Conservation (phyloP, 1,140 invertebrate genomes). For the Aphelenchoides avenae region DNA sequence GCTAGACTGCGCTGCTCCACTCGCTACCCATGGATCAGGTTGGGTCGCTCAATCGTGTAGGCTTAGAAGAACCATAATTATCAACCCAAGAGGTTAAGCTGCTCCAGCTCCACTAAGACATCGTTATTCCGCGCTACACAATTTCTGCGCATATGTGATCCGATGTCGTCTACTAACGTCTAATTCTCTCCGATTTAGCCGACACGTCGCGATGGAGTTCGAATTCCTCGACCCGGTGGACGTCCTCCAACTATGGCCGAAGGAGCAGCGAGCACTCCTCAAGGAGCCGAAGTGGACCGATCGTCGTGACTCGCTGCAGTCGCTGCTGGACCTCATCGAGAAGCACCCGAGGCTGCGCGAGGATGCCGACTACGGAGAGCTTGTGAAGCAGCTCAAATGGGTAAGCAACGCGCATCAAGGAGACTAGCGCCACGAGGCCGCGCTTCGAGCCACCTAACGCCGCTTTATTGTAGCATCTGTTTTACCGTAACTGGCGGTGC, state of each 20-base stretch:
- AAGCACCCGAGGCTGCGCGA: conserved; percentile 65
- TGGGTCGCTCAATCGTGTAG: too few relatives aligned
- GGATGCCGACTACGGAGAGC: conserved; percentile 69
- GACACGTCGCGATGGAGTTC: too few relatives aligned
- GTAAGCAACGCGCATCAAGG: conserved; percentile 63
- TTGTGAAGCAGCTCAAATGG: conserved; percentile 81
- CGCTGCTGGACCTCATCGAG: conserved; percentile 70
- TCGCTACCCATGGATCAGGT: too few relatives aligned
- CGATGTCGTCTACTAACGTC: too few relatives aligned
- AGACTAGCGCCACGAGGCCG: neutral
- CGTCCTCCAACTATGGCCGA: conserved; percentile 14
- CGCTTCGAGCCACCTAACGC: too few relatives aligned
- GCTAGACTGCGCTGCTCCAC: too few relatives aligned
- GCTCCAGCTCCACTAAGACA: too few relatives aligned
- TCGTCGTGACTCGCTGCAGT: conserved; percentile 80
- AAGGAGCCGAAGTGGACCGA: conserved; percentile 97
- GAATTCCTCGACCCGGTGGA: conserved; percentile 17
- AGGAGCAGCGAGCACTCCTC: conserved; percentile 4
- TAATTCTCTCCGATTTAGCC: too few relatives aligned
- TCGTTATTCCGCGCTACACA: too few relatives aligned
- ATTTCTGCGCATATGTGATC: too few relatives aligned
- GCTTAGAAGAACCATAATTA: too few relatives aligned
- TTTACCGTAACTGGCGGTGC: neutral
- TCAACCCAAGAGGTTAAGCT: too few relatives aligned
- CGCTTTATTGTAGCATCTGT: conserved; percentile 7